Conservation (phyloP, 2,888 invertebrate genomes). For the Julus scanicus region DNA sequence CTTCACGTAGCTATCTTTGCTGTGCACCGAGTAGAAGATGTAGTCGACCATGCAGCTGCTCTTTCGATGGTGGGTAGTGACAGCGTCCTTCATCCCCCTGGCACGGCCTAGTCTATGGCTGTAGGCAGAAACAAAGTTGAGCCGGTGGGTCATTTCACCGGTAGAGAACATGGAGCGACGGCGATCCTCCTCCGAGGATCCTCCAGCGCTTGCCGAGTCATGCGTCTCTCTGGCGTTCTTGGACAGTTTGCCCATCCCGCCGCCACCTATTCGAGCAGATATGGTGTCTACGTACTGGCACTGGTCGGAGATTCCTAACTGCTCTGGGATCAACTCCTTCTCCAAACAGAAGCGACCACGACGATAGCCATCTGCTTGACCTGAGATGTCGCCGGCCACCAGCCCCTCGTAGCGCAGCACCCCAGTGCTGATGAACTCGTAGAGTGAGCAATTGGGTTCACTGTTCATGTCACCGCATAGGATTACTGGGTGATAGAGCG, state of each 20-base stretch:
- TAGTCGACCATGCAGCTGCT: constrained; percentile 88
- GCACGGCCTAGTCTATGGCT: constrained; percentile 67
- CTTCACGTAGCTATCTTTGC: constrained; percentile 53
- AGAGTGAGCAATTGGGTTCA: constrained; percentile 77
- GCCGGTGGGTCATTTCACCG: constrained; percentile 74
- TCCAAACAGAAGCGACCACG: constrained; percentile 59
- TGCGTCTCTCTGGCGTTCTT: too few relatives aligned
- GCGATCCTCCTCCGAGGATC: not conserved
- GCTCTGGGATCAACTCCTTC: constrained; percentile 64
- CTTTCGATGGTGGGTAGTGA: constrained; percentile 79
- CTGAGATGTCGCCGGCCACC: constrained; percentile 64
- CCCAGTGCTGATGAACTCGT: constrained; percentile 76
- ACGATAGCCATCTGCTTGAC: constrained; percentile 63
- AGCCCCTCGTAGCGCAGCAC: constrained; percentile 68
- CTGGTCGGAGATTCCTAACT: constrained; percentile 67
- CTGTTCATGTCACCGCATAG: constrained; percentile 95
- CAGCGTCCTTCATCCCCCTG: constrained; percentile 72
- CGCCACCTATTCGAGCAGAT: constrained; percentile 21
- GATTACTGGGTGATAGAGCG: constrained; percentile 79
- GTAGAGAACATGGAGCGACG: constrained; percentile 67
- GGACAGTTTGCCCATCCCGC: too few relatives aligned
- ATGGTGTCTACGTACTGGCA: constrained; percentile 65
- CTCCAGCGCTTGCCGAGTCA: too few relatives aligned
- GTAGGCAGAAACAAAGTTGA: constrained; percentile 79
- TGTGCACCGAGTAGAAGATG: constrained; percentile 76